Percentiles rank a stretch among this genome's conserved stretches.
Evolutionary conservation across 2,113 vertebrate species (phyloP).

Genomic region (Pogonocichla stellata): DNA sequence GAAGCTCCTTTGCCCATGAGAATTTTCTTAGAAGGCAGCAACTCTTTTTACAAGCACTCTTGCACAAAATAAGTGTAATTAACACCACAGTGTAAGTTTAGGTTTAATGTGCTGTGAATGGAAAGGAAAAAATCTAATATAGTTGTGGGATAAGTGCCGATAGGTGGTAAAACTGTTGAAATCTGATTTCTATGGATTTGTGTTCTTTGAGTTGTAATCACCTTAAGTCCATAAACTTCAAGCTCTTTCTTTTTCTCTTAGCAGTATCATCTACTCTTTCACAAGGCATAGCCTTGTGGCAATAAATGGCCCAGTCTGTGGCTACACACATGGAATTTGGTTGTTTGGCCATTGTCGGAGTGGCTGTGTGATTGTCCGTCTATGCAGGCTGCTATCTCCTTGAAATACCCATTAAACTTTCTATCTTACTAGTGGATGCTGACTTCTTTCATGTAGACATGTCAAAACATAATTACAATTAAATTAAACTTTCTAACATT

Average conservation of each 20-base stretch:
- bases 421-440: background rate
- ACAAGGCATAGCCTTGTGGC: rapidly evolving
- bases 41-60: background rate
- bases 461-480: background rate
- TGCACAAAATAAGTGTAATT: background rate
- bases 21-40: background rate
- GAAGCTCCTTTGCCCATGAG: background rate
- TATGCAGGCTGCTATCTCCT: background rate
- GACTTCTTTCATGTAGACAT: background rate
- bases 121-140: background rate
- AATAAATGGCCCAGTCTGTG: rapidly evolving
- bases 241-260: background rate
- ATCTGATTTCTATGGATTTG: background rate
- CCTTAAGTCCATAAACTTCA: background rate
- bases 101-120: background rate
- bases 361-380: background rate
- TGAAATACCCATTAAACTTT: background rate
- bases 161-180: background rate
- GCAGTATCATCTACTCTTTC: background rate
- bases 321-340: rapidly evolving
- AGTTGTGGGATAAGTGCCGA: background rate
- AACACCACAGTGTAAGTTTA: background rate
- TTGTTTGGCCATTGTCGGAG: background rate
- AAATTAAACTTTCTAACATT: background rate
- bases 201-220: background rate